A percentile compares a stretch with the other conserved stretches of the same genome.
Evolutionary conservation across 23 tunicate genomes (phyloP).

Genomic region (Corella eumyota): DNA sequence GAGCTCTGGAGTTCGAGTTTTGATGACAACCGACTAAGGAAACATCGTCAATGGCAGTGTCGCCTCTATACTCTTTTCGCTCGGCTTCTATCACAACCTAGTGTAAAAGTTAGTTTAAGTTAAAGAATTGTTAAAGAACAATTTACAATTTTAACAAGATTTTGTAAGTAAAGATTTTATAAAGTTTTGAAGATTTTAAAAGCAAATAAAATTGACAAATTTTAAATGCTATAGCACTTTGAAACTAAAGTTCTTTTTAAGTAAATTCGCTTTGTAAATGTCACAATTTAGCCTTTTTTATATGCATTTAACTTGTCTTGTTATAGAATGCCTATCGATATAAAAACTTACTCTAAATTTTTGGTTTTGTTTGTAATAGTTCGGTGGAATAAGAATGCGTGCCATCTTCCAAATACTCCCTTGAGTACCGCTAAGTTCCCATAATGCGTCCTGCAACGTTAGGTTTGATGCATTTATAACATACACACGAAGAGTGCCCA

Average conservation of each 20-base stretch:
- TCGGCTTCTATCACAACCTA: constrained; percentile 79
- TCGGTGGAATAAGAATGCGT: constrained; percentile 16
- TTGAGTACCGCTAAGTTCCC: constrained; percentile 57
- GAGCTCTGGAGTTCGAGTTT: not conserved
- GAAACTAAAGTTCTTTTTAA: too few relatives aligned
- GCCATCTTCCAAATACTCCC: constrained; percentile 50
- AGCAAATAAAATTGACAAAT: too few relatives aligned
- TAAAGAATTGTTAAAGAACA: not conserved
- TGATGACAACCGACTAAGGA: constrained; percentile 32
- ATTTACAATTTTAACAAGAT: not conserved
- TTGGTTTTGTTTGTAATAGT: not conserved
- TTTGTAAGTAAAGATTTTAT: not conserved
- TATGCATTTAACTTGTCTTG: too few relatives aligned
- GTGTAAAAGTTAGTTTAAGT: constrained; percentile 2
- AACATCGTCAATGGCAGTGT: constrained; percentile 73
- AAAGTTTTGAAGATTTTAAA: not conserved
- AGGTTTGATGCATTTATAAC: constrained; percentile 9
- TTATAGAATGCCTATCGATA: not conserved
- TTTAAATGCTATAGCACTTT: too few relatives aligned
- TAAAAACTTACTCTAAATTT: constrained; percentile 25
- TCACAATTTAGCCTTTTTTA: too few relatives aligned
- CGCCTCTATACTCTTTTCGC: constrained; percentile 53
- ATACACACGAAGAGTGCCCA: constrained; percentile 57
- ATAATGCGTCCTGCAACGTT: constrained; percentile 10
- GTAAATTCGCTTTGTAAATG: too few relatives aligned